Evolutionary conservation across 2,113 vertebrate species (phyloP), one percentile per base, ranked within the genome.

Genomic region (Lepus europaeus): DNA sequence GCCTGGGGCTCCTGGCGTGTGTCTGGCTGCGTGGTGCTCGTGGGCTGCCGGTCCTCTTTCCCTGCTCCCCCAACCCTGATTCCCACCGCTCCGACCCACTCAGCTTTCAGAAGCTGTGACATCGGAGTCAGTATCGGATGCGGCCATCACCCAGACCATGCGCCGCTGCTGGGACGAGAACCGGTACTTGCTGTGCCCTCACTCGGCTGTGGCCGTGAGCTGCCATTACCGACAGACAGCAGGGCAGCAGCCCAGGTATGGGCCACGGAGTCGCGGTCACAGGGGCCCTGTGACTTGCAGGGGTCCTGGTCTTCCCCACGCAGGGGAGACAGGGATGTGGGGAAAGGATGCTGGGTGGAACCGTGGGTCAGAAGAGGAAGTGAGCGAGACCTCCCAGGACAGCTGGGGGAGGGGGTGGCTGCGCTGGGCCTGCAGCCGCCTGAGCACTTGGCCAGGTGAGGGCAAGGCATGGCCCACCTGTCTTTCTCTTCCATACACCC

Each of bases 101-200:
- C 96, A 99, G 98, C 97, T 99, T 68, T 97, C 69, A 0, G 56
- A 78, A 90, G 93, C 72, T 1, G 84, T 99, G 77, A 56, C 2
- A 0, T 99, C 98, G 0, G 97, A 81, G 91, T 98, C 97, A 0
- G 97, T 97, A 68, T 98, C 97, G 0, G 98, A 99, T 0, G 93
- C 98, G 20, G 93, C 98, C 91, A 98, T 99, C 36, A 29, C 95
- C 20, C 29, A 11, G 80, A 97, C 98, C 83, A 98, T 98, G 96
- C 4, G 0, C 72, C 97, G 95, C 72, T 99, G 98, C 97, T 99
- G 98, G 98, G 93, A 98, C 49, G 98, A 99, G 22, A 99, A 99
- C 89, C 61, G 0, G 63, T 99, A 98, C 91, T 91, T 98, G 96
- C 94, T 99, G 90, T 99, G 98, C 9, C 98, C 98, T 2, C 98